phyloP scores from a whole-genome alignment of 1,140 invertebrate genomes.

The Euglossa dilemma region DNA sequence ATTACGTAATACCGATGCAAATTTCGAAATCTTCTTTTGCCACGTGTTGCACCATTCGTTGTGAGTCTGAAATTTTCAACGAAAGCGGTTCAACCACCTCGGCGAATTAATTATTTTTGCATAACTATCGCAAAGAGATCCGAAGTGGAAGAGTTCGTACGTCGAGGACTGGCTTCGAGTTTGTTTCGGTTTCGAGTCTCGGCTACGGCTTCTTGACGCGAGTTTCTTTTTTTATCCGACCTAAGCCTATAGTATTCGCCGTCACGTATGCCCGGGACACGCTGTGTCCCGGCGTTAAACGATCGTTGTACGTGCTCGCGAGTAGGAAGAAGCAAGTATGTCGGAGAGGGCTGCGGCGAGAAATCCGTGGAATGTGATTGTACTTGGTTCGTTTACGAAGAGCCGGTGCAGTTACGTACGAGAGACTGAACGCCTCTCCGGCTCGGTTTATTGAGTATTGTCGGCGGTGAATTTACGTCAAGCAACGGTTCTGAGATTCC shows the following conservation, averaged over 20 bases:
- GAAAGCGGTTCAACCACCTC: no score
- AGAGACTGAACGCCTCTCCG: not conserved
- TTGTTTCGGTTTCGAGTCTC: not conserved
- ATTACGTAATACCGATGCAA: no score
- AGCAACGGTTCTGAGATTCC: no score
- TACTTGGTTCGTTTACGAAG: conserved; percentile 19
- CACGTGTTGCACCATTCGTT: no score
- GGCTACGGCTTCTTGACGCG: not conserved
- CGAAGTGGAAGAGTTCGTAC: no score
- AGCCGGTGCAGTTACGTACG: not conserved
- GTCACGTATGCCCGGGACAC: not conserved
- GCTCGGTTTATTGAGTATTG: not conserved
- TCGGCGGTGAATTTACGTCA: not conserved
- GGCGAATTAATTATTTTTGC: no score
- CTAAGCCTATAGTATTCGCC: conserved; percentile 1
- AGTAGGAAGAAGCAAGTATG: not conserved
- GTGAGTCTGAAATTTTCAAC: no score
- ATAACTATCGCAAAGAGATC: no score
- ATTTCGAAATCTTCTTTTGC: no score
- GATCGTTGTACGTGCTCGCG: not conserved
- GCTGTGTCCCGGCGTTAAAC: not conserved
- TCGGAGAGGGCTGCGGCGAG: not conserved
- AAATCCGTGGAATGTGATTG: conserved; percentile 1
- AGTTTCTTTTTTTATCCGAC: conserved; percentile 38
- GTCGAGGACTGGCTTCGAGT: not conserved